These are phyloP conservation scores for Remorina albescens DNA, from an alignment of 2,797 vertebrate species.

Conservation along the genomic window DNA sequence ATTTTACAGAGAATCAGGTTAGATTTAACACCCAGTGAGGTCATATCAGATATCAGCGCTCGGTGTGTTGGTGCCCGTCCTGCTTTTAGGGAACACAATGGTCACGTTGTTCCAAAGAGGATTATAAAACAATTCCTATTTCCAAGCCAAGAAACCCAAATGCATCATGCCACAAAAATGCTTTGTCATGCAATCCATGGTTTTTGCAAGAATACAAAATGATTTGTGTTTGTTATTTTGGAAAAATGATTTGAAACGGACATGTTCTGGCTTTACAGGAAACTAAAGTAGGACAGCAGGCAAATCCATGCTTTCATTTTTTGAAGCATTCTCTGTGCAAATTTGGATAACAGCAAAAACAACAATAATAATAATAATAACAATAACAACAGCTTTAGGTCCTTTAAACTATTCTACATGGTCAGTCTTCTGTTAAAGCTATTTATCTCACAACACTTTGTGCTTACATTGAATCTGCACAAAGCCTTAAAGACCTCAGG, in stretches of 20 bases:
- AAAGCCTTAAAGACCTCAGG: slow-evolving; percentile 28
- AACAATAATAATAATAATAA: too few relatives aligned
- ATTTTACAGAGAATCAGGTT: slow-evolving; percentile 25
- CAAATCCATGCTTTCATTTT: background rate
- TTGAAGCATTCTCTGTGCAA: slow-evolving; percentile 2
- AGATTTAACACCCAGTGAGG: slow-evolving; percentile 40
- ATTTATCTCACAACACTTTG: slow-evolving; percentile 14
- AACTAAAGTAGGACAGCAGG: background rate
- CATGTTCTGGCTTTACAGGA: slow-evolving; percentile 11
- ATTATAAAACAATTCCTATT: slow-evolving; percentile 72
- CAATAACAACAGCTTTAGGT: slow-evolving; percentile 1
- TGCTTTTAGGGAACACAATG: slow-evolving; percentile 67
- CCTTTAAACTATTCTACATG: slow-evolving; percentile 5
- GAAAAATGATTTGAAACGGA: slow-evolving; percentile 17
- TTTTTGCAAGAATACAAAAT: slow-evolving; percentile 20
- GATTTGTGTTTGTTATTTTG: slow-evolving; percentile 7
- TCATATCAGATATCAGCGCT: slow-evolving; percentile 47
- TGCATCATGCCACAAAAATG: slow-evolving; percentile 54
- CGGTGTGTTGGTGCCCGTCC: slow-evolving; percentile 37
- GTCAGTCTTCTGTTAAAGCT: background rate
- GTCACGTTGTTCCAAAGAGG: slow-evolving; percentile 67
- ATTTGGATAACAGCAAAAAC: background rate
- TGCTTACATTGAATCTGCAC: slow-evolving; percentile 23
- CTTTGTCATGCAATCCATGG: slow-evolving; percentile 50
- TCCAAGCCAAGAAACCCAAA: slow-evolving; percentile 64